A percentile compares a stretch with the other conserved stretches of the same genome.
Evolutionary conservation across 2,888 invertebrate species (phyloP).

Genomic region (Lymantria monacha): DNA sequence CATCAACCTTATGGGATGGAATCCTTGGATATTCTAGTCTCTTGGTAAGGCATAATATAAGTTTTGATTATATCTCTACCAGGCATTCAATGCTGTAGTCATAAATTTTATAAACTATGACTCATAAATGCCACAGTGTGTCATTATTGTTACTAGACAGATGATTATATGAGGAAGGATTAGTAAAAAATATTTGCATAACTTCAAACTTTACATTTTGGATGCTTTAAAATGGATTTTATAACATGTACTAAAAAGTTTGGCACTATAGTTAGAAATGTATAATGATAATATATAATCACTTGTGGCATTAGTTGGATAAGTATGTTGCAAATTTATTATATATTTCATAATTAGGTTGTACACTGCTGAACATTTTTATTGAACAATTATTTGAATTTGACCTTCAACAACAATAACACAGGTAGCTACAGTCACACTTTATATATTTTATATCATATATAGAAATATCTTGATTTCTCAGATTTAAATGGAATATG

Average conservation of each 20-base stretch:
- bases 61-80: slow-evolving; percentile 21
- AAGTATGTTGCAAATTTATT: slow-evolving; percentile 9
- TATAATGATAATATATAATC: slow-evolving; percentile 3
- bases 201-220: neutral
- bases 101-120: slow-evolving; percentile 30
- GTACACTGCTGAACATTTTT: slow-evolving; percentile 3
- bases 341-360: slow-evolving; percentile 14
- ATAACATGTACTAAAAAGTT: slow-evolving; percentile 23
- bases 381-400: slow-evolving; percentile 4
- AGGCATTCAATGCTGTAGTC: slow-evolving; percentile 30
- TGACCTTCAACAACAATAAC: slow-evolving; percentile 25
- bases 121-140: slow-evolving; percentile 19
- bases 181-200: neutral
- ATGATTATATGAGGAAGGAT: neutral
- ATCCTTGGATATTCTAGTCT: slow-evolving; percentile 27
- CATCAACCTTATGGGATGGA: slow-evolving; percentile 35
- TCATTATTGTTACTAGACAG: neutral
- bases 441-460: slow-evolving; percentile 1
- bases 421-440: slow-evolving; percentile 7
- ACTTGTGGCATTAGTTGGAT: slow-evolving; percentile 26
- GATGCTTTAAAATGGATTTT: neutral
- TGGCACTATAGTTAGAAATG: slow-evolving; percentile 39
- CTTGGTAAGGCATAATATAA: slow-evolving; percentile 17
- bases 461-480: slow-evolving; percentile 13
- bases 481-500: slow-evolving; percentile 14